These are phyloP conservation scores for Epiperipatus broadwayi DNA, from an alignment of 2,888 invertebrate genomes.

Conservation along the genomic window DNA sequence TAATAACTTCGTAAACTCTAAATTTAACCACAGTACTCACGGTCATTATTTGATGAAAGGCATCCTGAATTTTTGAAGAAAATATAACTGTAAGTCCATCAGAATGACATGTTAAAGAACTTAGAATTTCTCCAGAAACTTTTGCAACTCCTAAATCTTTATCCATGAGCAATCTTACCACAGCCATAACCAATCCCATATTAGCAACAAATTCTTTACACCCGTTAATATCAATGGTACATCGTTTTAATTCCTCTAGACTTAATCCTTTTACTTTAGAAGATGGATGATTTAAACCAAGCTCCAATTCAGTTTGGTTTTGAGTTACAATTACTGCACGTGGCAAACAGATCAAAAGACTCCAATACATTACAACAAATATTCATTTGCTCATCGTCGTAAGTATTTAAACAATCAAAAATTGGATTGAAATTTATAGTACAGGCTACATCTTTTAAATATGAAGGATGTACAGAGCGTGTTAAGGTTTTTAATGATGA, in stretches of 20 bases:
- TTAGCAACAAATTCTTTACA: slow-evolving; percentile 30
- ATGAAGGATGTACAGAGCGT: slow-evolving; percentile 4
- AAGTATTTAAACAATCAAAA: slow-evolving; percentile 14
- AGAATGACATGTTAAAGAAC: slow-evolving; percentile 30
- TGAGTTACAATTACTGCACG: slow-evolving; percentile 40
- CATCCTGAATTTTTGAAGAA: slow-evolving; percentile 34
- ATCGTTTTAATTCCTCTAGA: too few species aligned
- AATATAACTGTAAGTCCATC: slow-evolving; percentile 35
- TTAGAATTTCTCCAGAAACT: slow-evolving; percentile 39
- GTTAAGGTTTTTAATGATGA: slow-evolving; percentile 12
- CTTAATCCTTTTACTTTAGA: slow-evolving; percentile 40
- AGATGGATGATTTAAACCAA: slow-evolving; percentile 41
- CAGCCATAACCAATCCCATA: slow-evolving; percentile 37
- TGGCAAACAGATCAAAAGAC: slow-evolving; percentile 42
- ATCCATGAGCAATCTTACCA: slow-evolving; percentile 40
- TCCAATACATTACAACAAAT: too few species aligned
- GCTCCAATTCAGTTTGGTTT: slow-evolving; percentile 28
- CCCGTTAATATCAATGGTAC: slow-evolving; percentile 19
- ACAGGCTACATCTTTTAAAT: slow-evolving; percentile 11
- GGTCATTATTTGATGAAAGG: slow-evolving; percentile 33
- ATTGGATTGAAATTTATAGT: slow-evolving; percentile 9
- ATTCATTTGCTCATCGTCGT: too few species aligned
- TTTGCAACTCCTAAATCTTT: slow-evolving; percentile 40
- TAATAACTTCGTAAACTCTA: slow-evolving; percentile 47
- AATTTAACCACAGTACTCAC: slow-evolving; percentile 41